phyloP scores from a whole-genome alignment of 2,888 invertebrate genomes.

The Nymphalis polychloros region DNA sequence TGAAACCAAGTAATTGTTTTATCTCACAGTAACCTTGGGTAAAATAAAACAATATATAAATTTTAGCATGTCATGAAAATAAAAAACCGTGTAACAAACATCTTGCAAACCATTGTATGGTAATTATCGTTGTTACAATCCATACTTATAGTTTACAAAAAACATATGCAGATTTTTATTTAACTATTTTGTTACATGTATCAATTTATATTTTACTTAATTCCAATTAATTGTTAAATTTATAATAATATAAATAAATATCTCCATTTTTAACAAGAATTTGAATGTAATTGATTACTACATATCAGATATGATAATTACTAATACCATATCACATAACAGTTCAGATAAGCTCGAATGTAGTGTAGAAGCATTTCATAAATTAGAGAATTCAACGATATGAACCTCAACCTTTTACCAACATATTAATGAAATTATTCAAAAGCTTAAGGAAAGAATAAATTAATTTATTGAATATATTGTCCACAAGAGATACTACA shows the following conservation, averaged over 20 bases:
- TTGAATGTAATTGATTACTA: neutral
- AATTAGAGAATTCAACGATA: neutral
- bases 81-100: slow-evolving; percentile 27
- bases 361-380: neutral
- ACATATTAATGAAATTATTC: too few relatives aligned
- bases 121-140: slow-evolving; percentile 16
- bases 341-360: neutral
- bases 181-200: neutral
- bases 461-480: too few relatives aligned
- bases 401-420: too few relatives aligned
- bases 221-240: neutral
- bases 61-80: slow-evolving; percentile 25
- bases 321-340: slow-evolving; percentile 1
- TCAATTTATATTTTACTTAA: neutral
- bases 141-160: neutral
- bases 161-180: neutral
- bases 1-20: slow-evolving; percentile 31
- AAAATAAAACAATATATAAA: slow-evolving; percentile 34
- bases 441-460: too few relatives aligned
- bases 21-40: slow-evolving; percentile 36
- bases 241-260: neutral
- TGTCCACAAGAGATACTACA: too few relatives aligned
- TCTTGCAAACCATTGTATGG: slow-evolving; percentile 27
- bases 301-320: slow-evolving; percentile 1
- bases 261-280: neutral